Evolutionary conservation across 2,113 vertebrate species (phyloP), one percentile per base, ranked within the genome.

Genomic region (Hemicordylus capensis): DNA sequence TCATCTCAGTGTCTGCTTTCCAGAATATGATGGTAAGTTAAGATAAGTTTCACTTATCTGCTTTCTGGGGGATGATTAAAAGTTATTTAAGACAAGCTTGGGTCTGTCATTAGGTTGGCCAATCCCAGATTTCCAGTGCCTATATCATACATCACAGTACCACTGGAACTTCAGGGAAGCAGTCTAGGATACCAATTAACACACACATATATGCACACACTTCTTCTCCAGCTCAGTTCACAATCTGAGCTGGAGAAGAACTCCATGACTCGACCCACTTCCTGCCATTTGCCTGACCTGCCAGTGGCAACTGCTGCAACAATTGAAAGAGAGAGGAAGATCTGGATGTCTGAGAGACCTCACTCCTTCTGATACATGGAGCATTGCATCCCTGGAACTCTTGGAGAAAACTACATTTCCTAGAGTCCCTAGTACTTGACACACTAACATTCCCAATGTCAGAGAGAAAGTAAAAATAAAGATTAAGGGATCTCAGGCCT

Each of bases 21-120:
- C 96, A 64, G 96, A 97, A 34, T 97, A 97, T 20, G 90, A 93
- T 3, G 96, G 96, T 97, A 93, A 93, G 94, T 87, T 66, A 42
- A 12, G 3, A 6, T 4, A 67, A 72, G 2, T n/a, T 28, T 19
- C 26, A 78, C 34, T 79, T 63, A 15, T 63, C 14, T n/a, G 14
- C 12, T 39, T 20, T 46, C 14, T n/a, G 22, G 22, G 56, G 54
- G 28, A 2, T 19, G 12, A 14, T 77, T 77, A 42, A 34, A 42
- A 28, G 59, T 77, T 77, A 42, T 22, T 24, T 22, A 76, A 31
- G 34, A 17, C n/a, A 76, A 76, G 37, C 19, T 19, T 76, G 46
- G 31, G 31, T 34, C 73, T 34, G 28, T 22, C 58, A 42, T 9
- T 17, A 28, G 46, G 42, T 26, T 24, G 12, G 37, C 17, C 48